These are phyloP conservation scores for Rattus rattus DNA, from an alignment of 2,113 vertebrate species.

Conservation along the genomic window DNA sequence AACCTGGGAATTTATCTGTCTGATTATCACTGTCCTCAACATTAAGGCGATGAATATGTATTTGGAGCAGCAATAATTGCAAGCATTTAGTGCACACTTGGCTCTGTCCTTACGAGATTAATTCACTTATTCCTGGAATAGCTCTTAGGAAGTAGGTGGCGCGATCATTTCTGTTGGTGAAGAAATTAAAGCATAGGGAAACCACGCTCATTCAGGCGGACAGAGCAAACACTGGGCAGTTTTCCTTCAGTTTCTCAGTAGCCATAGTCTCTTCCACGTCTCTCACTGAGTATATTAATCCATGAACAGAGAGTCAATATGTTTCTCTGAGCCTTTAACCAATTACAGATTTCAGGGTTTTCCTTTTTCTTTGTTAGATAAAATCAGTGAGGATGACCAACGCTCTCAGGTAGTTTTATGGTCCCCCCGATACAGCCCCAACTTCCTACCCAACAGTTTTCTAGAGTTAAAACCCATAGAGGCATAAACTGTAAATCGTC, in stretches of 20 bases:
- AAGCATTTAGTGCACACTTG: slow-evolving; percentile 34
- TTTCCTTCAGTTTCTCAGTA: background rate
- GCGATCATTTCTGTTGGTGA: slow-evolving; percentile 23
- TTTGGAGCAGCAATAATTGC: background rate
- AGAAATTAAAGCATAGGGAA: slow-evolving; percentile 5
- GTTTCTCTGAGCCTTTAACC: slow-evolving; percentile 18
- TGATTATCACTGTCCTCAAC: slow-evolving; percentile 27
- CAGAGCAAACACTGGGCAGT: background rate
- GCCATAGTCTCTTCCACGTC: background rate
- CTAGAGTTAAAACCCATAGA: slow-evolving; percentile 4
- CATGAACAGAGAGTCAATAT: background rate
- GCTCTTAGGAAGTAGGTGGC: background rate
- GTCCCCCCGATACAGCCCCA: background rate
- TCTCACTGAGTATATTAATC: background rate
- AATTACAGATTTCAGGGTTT: background rate
- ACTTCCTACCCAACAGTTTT: slow-evolving; percentile 16
- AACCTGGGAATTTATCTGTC: slow-evolving; percentile 44
- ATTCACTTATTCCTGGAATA: slow-evolving; percentile 35
- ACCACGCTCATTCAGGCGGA: background rate
- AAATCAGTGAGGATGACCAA: background rate
- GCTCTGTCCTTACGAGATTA: slow-evolving; percentile 7
- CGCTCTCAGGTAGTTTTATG: background rate
- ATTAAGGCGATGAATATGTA: slow-evolving; percentile 22
- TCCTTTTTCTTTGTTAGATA: background rate
- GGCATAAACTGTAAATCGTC: slow-evolving; percentile 38